Evolutionary conservation across 2,113 vertebrate species (phyloP), one percentile per base, ranked within the genome.

Genomic region (Anhinga anhinga): DNA sequence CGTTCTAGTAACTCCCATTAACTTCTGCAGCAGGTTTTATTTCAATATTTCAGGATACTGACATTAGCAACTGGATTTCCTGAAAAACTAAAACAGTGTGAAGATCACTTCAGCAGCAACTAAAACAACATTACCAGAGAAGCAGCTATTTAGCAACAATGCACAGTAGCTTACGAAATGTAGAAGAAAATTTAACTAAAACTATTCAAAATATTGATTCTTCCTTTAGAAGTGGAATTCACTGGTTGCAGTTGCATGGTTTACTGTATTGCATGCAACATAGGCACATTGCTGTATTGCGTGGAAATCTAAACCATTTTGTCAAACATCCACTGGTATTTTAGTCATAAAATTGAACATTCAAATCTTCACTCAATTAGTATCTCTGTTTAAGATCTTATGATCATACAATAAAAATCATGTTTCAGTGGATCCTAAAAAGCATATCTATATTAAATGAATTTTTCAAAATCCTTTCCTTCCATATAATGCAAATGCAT

Each of bases 381-480:
- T 21, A 42, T 77, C 25, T 76, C 21, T 45, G 7, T 63, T 70
- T 16, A 40, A 63, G n/a, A 50, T 53, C 17, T 69, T 61, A 19
- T 9, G 18, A 36, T 63, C 15, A 19, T 49, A 19, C 2, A 2
- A 40, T 26, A 70, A 42, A 92, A 71, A 61, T 70, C 2, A 23
- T 22, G 6, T 49, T 62, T 47, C n/a, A 47, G 13, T 67, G 19
- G 18, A 80, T 69, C 32, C 22, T 52, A 66, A n/a, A 56, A 85
- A 87, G n/a, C 2, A 1, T 45, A 40, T 5, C 4, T 63, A 27
- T 1, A 0, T 44, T 29, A 92, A 70, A 49, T 22, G 2, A 15
- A n/a, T 65, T 86, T 73, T 92, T 32, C 14, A 67, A 50, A 83
- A 72, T 32, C 8, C 11, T 55, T 52, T 63, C 20, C 29, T 81